Evolutionary conservation across 2,113 vertebrate genomes (phyloP), one percentile per base, ranked within the genome.

Genomic region (Tetrao urogallus): DNA sequence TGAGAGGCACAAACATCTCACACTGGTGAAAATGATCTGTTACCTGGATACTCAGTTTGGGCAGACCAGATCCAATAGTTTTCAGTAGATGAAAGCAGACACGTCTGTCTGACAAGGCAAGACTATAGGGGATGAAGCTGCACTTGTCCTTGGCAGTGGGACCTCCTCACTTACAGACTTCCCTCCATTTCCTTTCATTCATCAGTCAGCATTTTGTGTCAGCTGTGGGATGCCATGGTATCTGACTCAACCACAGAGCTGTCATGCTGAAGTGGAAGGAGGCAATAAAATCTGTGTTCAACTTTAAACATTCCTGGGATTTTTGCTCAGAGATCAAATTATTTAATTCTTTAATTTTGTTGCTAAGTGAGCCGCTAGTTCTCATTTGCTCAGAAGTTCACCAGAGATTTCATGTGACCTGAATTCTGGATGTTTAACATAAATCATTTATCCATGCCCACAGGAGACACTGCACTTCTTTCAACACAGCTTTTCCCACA

Each of bases 381-480:
- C 21, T 78, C 30, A 12, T 58, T 79, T 85, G 17, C 28, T 91
- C 63, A 48, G 77, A 75, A 74, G 17, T 58, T 57, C 70, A 32
- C 57, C 58, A 74, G 61, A 47, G 56, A 12, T 60, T 87, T 93
- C 34, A 27, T 8, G 36, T 42, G 32, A 45, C 15, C 45, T 80
- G 72, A 63, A 73, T 74, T 74, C 65, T 36, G 69, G 66, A 21
- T 11, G 20, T 40, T 82, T 77, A 67, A 47, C 19, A 34, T 45
- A 27, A 87, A 24, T 36, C 9, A 1, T 13, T 70, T 50, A 82
- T 45, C 57, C 61, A 38, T 0, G 0, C 21, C 56, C 32, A 11
- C 21, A 40, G 72, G 28, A 85, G 45, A 73, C 45, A 76, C 6
- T 40, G 2, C 22, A n/a, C 50, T 72, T 82, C 34, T 61, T 57